Percentiles rank a stretch among this genome's conserved stretches.
These are phyloP conservation scores for Arremon brunneinucha DNA, from an alignment of 2,797 vertebrate genomes.

Conservation along the genomic window DNA sequence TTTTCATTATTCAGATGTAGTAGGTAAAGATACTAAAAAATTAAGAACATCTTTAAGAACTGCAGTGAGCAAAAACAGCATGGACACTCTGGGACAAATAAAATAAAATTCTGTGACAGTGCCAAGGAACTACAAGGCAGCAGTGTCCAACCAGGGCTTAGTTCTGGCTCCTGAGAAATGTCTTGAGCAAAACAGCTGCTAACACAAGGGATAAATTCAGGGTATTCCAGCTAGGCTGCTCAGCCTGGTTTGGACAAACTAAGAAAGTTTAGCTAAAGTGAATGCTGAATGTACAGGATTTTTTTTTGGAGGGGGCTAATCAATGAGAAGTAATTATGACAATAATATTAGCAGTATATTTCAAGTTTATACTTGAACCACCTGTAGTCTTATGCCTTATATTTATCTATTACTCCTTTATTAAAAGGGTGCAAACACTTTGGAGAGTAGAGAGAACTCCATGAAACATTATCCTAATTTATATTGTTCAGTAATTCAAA, in stretches of 20 bases:
- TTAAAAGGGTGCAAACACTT: neutral
- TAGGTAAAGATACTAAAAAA: neutral
- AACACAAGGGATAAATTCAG: neutral
- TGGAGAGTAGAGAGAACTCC: neutral
- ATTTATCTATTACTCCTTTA: neutral
- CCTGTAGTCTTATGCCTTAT: neutral
- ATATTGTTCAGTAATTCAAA: neutral
- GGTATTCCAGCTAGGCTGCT: neutral
- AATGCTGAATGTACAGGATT: neutral
- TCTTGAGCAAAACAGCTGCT: neutral
- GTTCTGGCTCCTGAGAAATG: neutral
- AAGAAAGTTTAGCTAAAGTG: neutral
- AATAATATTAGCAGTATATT: neutral
- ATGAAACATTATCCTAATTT: neutral
- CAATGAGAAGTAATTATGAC: neutral
- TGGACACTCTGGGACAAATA: neutral
- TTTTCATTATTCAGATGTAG: neutral
- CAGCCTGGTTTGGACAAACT: neutral
- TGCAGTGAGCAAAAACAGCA: neutral
- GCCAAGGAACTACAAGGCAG: neutral
- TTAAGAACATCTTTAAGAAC: neutral
- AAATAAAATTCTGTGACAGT: neutral
- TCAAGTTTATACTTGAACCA: neutral
- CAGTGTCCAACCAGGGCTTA: neutral
- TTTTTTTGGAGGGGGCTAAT: neutral